These are phyloP conservation scores for Diogma glabrata DNA, from an alignment of 2,888 invertebrate genomes.

Conservation along the genomic window DNA sequence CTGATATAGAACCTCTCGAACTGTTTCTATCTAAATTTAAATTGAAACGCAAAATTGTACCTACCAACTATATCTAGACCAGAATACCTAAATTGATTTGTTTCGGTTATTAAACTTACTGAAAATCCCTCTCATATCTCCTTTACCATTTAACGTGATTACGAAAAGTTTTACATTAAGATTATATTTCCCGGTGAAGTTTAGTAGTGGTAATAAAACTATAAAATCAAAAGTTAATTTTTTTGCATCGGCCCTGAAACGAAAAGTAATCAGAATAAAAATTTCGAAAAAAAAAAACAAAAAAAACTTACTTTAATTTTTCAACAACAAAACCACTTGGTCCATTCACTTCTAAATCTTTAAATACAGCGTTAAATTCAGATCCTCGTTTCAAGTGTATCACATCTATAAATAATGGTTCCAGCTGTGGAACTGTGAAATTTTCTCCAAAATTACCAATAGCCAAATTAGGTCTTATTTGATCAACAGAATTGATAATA, in stretches of 20 bases:
- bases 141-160: conserved; percentile 32
- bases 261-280: background rate
- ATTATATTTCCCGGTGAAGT: conserved; percentile 32
- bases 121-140: conserved; percentile 31
- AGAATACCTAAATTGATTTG: too few relatives aligned
- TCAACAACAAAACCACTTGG: conserved; percentile 36
- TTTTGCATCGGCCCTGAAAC: conserved; percentile 28
- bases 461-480: conserved; percentile 28
- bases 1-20: too few relatives aligned
- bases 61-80: too few relatives aligned
- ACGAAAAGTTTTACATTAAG: conserved; percentile 31
- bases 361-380: conserved; percentile 33
- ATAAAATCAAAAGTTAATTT: conserved; percentile 32
- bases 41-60: too few relatives aligned
- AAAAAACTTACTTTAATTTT: conserved; percentile 27
- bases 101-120: too few relatives aligned
- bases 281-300: background rate
- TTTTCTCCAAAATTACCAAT: conserved; percentile 34
- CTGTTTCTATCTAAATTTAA: too few relatives aligned
- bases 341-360: conserved; percentile 29
- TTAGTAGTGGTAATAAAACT: conserved; percentile 31
- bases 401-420: conserved; percentile 31
- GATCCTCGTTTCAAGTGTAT: conserved; percentile 31
- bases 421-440: conserved; percentile 30
- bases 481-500: conserved; percentile 30